phyloP scores from a whole-genome alignment of 2,888 invertebrate genomes.

The Alcis repandata region DNA sequence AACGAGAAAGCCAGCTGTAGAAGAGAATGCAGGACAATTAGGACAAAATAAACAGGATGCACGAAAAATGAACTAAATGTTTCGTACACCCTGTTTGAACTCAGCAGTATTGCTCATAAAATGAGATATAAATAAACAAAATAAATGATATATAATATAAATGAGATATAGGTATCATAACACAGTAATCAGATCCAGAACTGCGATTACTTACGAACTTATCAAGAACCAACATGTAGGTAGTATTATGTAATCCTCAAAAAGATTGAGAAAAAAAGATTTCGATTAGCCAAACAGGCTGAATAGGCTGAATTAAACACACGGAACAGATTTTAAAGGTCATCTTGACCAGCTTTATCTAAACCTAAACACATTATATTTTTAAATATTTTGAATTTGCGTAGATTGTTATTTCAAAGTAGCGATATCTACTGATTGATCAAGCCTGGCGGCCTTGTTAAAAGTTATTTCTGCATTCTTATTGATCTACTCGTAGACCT shows the following conservation, averaged over 20 bases:
- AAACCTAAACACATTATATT: slow-evolving; percentile 12
- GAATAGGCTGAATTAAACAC: background rate
- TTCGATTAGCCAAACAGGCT: background rate
- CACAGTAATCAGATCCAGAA: too few relatives aligned
- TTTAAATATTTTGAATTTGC: slow-evolving; percentile 11
- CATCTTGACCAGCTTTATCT: background rate
- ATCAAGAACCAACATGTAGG: too few relatives aligned
- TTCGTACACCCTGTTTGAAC: too few relatives aligned
- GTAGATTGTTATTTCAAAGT: slow-evolving; percentile 6
- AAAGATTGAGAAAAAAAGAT: background rate
- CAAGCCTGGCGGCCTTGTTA: slow-evolving; percentile 1
- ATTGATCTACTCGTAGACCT: background rate
- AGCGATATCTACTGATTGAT: slow-evolving; percentile 3
- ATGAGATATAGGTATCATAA: too few relatives aligned
- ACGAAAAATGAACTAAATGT: too few relatives aligned
- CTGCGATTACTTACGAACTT: too few relatives aligned
- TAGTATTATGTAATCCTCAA: background rate
- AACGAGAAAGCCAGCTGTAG: too few relatives aligned
- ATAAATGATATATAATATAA: too few relatives aligned
- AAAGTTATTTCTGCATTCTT: background rate
- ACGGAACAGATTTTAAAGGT: slow-evolving; percentile 23
- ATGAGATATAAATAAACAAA: too few relatives aligned
- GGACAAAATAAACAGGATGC: too few relatives aligned
- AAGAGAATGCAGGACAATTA: too few relatives aligned
- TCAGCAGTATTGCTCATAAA: too few relatives aligned